phyloP scores from a whole-genome alignment of 2,797 vertebrate genomes.

The Myotis findleyi region DNA sequence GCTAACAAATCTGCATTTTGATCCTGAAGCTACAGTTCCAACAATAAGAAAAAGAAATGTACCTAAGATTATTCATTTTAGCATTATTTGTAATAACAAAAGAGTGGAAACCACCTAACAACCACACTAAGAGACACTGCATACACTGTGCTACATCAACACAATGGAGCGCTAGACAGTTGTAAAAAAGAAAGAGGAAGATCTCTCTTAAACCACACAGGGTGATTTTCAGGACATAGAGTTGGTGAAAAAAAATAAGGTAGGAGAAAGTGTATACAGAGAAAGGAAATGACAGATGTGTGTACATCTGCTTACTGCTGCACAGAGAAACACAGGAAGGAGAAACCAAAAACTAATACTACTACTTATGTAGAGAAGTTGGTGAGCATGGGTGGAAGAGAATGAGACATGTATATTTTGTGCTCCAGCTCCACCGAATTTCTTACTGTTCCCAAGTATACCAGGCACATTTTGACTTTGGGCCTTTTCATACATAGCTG shows the following conservation, averaged over 20 bases:
- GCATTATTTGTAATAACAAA: neutral
- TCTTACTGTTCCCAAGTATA: neutral
- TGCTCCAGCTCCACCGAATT: neutral
- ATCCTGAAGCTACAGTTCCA: neutral
- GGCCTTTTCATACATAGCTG: neutral
- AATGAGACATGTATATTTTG: neutral
- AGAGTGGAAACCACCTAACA: neutral
- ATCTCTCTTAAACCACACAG: neutral
- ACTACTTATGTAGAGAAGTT: neutral
- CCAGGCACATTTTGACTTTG: neutral
- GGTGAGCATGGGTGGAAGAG: neutral
- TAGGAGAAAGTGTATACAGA: neutral
- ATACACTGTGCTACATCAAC: neutral
- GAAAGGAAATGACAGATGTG: neutral
- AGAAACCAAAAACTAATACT: neutral
- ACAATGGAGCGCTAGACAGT: too few relatives aligned
- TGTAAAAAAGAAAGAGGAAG: neutral
- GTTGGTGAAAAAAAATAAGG: neutral
- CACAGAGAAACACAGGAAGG: neutral
- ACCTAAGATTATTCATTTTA: neutral
- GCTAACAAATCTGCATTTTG: conserved; percentile 4
- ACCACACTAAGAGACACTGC: neutral
- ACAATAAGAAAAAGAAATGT: neutral
- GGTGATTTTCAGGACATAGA: neutral
- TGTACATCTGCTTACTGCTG: neutral